Conservation (phyloP, 2,113 vertebrate genomes). For the Synodontis membranacea region DNA sequence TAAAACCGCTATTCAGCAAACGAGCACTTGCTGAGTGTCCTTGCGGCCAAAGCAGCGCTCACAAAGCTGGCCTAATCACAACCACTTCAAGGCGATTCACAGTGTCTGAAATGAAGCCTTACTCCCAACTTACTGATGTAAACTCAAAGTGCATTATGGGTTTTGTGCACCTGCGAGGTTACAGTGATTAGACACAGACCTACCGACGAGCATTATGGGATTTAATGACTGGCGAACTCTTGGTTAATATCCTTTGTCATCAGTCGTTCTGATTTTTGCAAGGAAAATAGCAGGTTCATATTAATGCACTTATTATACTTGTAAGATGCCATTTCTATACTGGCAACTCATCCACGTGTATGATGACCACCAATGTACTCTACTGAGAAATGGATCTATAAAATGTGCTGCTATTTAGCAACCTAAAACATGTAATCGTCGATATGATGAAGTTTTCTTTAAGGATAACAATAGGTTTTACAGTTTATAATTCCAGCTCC, state of each 20-base stretch:
- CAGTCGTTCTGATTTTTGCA: background rate
- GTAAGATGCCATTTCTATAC: background rate
- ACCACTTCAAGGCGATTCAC: slow-evolving; percentile 3
- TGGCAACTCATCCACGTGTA: background rate
- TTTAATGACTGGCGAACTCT: background rate
- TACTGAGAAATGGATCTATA: background rate
- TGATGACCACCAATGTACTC: no score
- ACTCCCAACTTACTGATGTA: slow-evolving; percentile 6
- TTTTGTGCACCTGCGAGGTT: background rate
- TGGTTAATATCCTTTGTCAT: background rate
- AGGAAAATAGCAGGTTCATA: background rate
- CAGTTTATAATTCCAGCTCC: no score
- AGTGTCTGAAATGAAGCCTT: background rate
- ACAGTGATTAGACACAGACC: background rate
- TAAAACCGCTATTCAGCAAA: background rate
- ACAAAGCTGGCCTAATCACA: slow-evolving; percentile 27
- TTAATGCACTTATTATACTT: background rate
- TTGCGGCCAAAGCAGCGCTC: background rate
- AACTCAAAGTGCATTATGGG: slow-evolving; percentile 14
- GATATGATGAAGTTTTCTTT: no score
- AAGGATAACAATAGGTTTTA: no score
- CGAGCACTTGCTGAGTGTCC: slow-evolving; percentile 1
- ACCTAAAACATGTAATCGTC: no score
- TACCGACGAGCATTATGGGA: background rate
- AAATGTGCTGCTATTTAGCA: background rate